Conservation (phyloP, 1,140 invertebrate genomes). For the Danaus plexippus region DNA sequence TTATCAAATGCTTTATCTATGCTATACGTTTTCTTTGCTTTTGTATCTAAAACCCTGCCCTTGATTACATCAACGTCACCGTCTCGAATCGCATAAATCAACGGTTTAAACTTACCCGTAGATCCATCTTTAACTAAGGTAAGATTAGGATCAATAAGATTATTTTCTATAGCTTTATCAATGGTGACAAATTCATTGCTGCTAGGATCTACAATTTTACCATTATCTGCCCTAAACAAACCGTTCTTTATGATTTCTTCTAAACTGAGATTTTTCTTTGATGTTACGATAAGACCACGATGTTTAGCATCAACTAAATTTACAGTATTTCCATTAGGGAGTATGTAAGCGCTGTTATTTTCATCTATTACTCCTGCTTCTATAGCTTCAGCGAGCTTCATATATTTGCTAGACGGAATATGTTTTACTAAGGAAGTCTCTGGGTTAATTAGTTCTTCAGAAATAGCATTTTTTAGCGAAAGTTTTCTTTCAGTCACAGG, state of each 20-base stretch:
- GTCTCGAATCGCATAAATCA: constrained; percentile 83
- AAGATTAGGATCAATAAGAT: constrained; percentile 83
- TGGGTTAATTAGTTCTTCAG: constrained; percentile 86
- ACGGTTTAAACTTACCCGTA: constrained; percentile 80
- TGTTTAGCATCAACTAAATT: constrained; percentile 81
- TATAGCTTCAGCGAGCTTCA: constrained; percentile 84
- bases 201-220: constrained; percentile 84
- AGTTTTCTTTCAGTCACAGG: constrained; percentile 84
- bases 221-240: constrained; percentile 83
- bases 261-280: constrained; percentile 78
- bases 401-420: constrained; percentile 77
- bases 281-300: constrained; percentile 82
- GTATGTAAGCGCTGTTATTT: constrained; percentile 77
- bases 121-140: constrained; percentile 84
- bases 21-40: constrained; percentile 80
- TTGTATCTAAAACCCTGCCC: constrained; percentile 84
- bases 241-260: constrained; percentile 84
- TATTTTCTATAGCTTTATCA: constrained; percentile 78
- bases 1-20: constrained; percentile 83
- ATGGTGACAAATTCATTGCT: constrained; percentile 81
- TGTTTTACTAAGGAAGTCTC: constrained; percentile 85
- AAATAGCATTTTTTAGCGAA: constrained; percentile 84
- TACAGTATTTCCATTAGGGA: constrained; percentile 76
- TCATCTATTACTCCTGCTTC: constrained; percentile 82
- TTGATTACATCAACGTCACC: constrained; percentile 83